A percentile compares a stretch with the other conserved stretches of the same genome.
Evolutionary conservation across 2,797 vertebrate genomes (phyloP).

Genomic region (Pangasius mekongensis): DNA sequence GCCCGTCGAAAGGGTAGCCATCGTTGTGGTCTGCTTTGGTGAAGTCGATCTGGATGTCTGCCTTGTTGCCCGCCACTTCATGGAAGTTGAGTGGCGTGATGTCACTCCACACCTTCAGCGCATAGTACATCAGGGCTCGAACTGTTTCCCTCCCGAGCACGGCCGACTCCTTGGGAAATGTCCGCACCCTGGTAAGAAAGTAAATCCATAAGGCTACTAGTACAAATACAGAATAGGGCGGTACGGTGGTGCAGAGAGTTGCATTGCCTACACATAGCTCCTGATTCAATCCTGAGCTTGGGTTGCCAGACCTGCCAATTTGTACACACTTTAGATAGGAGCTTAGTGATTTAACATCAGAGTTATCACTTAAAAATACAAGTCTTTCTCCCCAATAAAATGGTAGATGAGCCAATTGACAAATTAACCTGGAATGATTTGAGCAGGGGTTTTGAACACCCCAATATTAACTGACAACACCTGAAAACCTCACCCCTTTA

Average conservation of each 20-base stretch:
- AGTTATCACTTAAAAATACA: background rate
- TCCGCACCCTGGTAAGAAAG: slow-evolving; percentile 81
- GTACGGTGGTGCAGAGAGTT: background rate
- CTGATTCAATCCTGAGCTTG: background rate
- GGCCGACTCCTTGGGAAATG: slow-evolving; percentile 87
- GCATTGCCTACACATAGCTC: background rate
- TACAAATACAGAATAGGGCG: background rate
- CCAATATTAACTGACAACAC: background rate
- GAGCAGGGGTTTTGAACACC: background rate
- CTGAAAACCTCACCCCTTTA: background rate
- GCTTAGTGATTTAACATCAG: background rate
- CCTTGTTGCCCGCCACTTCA: slow-evolving; percentile 88
- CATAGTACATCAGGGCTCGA: slow-evolving; percentile 94
- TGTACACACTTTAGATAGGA: background rate
- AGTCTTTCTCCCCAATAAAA: background rate
- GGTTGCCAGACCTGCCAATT: background rate
- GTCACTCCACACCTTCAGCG: slow-evolving; percentile 96
- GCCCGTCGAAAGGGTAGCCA: slow-evolving; percentile 91
- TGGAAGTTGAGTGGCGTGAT: slow-evolving; percentile 92
- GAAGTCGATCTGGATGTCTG: slow-evolving; percentile 97
- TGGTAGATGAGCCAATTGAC: background rate
- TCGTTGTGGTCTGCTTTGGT: slow-evolving; percentile 89
- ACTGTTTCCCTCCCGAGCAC: slow-evolving; percentile 89
- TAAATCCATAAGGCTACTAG: background rate
- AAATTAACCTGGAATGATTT: background rate